Evolutionary conservation across 2,797 vertebrate genomes (phyloP).

Genomic region (Acrossocheilus fasciatus): DNA sequence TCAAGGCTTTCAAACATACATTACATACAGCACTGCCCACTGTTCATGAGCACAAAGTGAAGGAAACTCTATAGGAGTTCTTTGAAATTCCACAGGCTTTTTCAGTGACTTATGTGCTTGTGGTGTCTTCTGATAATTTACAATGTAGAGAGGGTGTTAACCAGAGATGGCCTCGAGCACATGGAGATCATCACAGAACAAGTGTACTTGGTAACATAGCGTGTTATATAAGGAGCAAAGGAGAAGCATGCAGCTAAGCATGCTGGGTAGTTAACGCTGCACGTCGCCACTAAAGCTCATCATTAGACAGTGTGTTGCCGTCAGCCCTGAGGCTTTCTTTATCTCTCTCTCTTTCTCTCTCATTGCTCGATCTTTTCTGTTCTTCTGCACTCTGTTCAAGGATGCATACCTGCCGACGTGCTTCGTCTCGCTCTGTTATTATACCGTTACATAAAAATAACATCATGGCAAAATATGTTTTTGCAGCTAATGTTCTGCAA

Average conservation of each 20-base stretch:
- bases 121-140: slow-evolving; percentile 44
- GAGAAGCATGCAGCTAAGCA: slow-evolving; percentile 4
- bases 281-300: slow-evolving; percentile 19
- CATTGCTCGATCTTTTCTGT: not conserved
- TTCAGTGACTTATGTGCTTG: slow-evolving; percentile 48
- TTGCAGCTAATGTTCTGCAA: not conserved
- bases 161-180: not conserved
- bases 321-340: slow-evolving; percentile 8
- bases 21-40: slow-evolving; percentile 55
- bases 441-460: slow-evolving; percentile 23
- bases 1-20: not conserved
- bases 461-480: not conserved
- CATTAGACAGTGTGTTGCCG: slow-evolving; percentile 37
- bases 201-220: not conserved
- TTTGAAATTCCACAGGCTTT: slow-evolving; percentile 46
- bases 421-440: slow-evolving; percentile 24
- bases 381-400: not conserved
- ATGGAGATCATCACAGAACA: not conserved
- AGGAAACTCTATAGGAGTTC: slow-evolving; percentile 62
- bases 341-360: slow-evolving; percentile 3
- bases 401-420: slow-evolving; percentile 34
- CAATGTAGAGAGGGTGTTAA: slow-evolving; percentile 23
- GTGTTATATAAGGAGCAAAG: slow-evolving; percentile 1
- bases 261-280: slow-evolving; percentile 29
- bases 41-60: slow-evolving; percentile 64